Evolutionary conservation across 2,888 invertebrate species (phyloP).

Genomic region (Fabriciana adippe): DNA sequence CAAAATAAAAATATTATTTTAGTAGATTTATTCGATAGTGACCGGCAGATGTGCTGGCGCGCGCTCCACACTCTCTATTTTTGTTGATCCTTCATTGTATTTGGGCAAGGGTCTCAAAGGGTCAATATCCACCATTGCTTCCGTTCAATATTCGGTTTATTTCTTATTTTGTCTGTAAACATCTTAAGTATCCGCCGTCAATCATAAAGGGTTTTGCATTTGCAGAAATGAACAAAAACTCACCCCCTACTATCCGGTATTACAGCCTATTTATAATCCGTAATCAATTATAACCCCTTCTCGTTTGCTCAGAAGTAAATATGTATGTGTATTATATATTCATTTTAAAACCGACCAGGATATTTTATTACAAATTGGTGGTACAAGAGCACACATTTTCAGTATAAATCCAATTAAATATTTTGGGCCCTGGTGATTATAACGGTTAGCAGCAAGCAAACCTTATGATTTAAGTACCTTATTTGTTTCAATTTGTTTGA

Average conservation of each 20-base stretch:
- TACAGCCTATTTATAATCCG: slow-evolving; percentile 32
- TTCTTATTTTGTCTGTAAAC: slow-evolving; percentile 68
- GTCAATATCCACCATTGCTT: slow-evolving; percentile 74
- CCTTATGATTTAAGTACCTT: too few relatives aligned
- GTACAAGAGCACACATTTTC: too few relatives aligned
- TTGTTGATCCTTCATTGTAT: slow-evolving; percentile 72
- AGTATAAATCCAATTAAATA: too few relatives aligned
- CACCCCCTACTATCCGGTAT: slow-evolving; percentile 40
- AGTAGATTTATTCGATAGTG: slow-evolving; percentile 81
- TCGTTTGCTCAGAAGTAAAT: slow-evolving; percentile 19
- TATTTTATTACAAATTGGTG: too few relatives aligned
- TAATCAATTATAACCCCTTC: slow-evolving; percentile 36
- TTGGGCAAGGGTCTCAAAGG: slow-evolving; percentile 66
- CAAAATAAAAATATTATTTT: slow-evolving; percentile 82
- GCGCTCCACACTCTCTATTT: slow-evolving; percentile 67
- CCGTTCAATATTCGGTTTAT: slow-evolving; percentile 65
- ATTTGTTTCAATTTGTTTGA: too few relatives aligned
- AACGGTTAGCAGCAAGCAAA: too few relatives aligned
- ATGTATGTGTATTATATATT: slow-evolving; percentile 6
- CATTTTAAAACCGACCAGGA: too few relatives aligned
- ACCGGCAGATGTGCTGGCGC: slow-evolving; percentile 74
- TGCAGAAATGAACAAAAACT: slow-evolving; percentile 42
- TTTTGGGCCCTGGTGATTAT: too few relatives aligned
- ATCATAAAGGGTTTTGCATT: slow-evolving; percentile 51
- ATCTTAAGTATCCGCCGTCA: slow-evolving; percentile 62